Percentiles rank a stretch among this genome's conserved stretches.
These are phyloP conservation scores for Zaprionus inermis DNA, from an alignment of 1,140 invertebrate genomes.

Conservation along the genomic window DNA sequence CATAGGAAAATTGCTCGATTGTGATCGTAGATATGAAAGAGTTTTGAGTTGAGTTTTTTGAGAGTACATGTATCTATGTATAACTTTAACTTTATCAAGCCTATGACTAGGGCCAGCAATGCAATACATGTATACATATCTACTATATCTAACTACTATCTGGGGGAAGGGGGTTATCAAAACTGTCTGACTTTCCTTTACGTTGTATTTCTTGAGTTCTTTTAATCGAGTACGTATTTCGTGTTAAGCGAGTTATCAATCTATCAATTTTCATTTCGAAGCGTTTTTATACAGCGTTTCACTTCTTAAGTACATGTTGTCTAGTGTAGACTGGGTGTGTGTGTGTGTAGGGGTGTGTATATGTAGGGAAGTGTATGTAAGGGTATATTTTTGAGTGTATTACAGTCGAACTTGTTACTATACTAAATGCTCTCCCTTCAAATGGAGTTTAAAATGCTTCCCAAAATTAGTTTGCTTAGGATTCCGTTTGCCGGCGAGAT, in stretches of 20 bases:
- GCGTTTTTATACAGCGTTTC: conserved; percentile 63
- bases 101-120: conserved; percentile 73
- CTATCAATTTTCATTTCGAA: conserved; percentile 26
- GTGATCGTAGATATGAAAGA: conserved; percentile 80
- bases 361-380: too few species aligned
- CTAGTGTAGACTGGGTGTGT: conserved; percentile 37
- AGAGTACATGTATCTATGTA: conserved; percentile 19
- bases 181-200: conserved; percentile 41
- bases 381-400: too few species aligned
- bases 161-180: conserved; percentile 23
- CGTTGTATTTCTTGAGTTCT: conserved; percentile 50
- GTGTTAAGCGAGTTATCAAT: conserved; percentile 36
- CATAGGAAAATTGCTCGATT: conserved; percentile 65
- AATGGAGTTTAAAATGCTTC: neutral
- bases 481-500: neutral
- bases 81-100: conserved; percentile 60
- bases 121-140: conserved; percentile 40
- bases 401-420: conserved; percentile 1
- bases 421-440: neutral
- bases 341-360: conserved; percentile 26
- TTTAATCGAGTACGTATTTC: conserved; percentile 69
- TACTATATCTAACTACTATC: conserved; percentile 60
- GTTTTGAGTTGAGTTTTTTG: conserved; percentile 38
- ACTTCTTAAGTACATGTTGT: conserved; percentile 66
- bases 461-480: neutral